Evolutionary conservation across 2,797 vertebrate species (phyloP), one percentile per base, ranked within the genome.

Genomic region (Lagodon rhomboides): DNA sequence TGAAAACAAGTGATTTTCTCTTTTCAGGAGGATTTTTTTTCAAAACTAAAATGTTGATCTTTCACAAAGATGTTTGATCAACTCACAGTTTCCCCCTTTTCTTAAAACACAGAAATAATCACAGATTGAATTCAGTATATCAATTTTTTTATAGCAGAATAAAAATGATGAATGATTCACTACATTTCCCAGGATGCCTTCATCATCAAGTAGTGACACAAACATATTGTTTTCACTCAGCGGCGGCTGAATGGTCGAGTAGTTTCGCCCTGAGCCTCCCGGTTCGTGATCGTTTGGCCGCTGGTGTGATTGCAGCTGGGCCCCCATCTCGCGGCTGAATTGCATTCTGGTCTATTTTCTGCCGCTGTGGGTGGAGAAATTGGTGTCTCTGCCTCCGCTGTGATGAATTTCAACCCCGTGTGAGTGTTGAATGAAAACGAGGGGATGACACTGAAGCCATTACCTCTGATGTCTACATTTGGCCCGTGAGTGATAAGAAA

Each of bases 321-420:
- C 34, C 68, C 23, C 30, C 9, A 34, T 47, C 68, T 63, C 5
- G 3, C n/a, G 49, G 50, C 51, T 61, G 66, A 75, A 77, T 77
- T 77, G 56, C 54, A 83, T 75, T 66, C 44, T 69, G 68, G 49
- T 75, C 58, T 54, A 60, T 84, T 70, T 87, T 65, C 56, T 47
- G 41, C 63, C 5, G 13, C 34, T 12, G 59, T 25, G 5, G 51
- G 22, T 46, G 30, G 9, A 49, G n/a, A 71, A 61, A 76, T 49
- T 5, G 71, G 54, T 22, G 56, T 51, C 22, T 62, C 17, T 22
- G 60, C 44, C 27, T 66, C 49, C 0, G 8, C 46, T 30, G 64
- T 55, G 72, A 73, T 70, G 55, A 72, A 71, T 68, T 69, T 69
- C 47, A 73, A 41, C 27, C 53, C 30, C 2, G 44, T 38, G 49